Evolutionary conservation across 1,140 invertebrate species (phyloP).

Genomic region (Sycophaga agraensis): DNA sequence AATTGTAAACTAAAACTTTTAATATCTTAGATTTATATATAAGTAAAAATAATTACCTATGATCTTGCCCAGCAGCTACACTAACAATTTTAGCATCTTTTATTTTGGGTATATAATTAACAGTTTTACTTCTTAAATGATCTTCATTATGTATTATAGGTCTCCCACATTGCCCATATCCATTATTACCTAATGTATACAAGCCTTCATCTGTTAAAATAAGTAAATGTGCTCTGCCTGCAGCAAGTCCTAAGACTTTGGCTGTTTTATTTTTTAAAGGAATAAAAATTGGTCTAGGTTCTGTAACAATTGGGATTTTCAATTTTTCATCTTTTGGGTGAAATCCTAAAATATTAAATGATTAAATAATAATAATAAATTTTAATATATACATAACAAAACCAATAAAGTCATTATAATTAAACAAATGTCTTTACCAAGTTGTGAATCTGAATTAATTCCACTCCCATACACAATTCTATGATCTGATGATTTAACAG

Average conservation of each 20-base stretch:
- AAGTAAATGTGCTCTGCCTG: conserved; percentile 85
- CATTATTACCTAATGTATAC: conserved; percentile 88
- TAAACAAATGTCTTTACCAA: conserved; percentile 62
- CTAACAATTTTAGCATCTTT: conserved; percentile 65
- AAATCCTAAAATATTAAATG: conserved; percentile 52
- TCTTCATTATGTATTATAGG: conserved; percentile 77
- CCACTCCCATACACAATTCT: conserved; percentile 84
- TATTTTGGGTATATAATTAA: conserved; percentile 69
- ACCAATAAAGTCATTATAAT: not conserved
- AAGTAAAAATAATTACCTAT: conserved; percentile 63
- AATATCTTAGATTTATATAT: too few species aligned
- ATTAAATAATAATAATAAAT: not conserved
- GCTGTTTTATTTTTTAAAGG: conserved; percentile 63
- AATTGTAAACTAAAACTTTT: not conserved
- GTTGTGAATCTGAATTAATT: conserved; percentile 89
- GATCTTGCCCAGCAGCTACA: conserved; percentile 82
- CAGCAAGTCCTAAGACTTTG: conserved; percentile 67
- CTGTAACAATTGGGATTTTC: conserved; percentile 71
- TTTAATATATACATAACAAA: too few species aligned
- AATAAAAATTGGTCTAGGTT: conserved; percentile 74
- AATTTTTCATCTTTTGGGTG: conserved; percentile 65
- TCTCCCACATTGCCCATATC: conserved; percentile 91
- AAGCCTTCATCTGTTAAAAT: conserved; percentile 79
- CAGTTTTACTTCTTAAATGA: conserved; percentile 66
- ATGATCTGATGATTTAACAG: conserved; percentile 66